Base-by-base conservation (phyloP, 2,888 invertebrate genomes). In the Exephanes ischioxanthus region DNA sequence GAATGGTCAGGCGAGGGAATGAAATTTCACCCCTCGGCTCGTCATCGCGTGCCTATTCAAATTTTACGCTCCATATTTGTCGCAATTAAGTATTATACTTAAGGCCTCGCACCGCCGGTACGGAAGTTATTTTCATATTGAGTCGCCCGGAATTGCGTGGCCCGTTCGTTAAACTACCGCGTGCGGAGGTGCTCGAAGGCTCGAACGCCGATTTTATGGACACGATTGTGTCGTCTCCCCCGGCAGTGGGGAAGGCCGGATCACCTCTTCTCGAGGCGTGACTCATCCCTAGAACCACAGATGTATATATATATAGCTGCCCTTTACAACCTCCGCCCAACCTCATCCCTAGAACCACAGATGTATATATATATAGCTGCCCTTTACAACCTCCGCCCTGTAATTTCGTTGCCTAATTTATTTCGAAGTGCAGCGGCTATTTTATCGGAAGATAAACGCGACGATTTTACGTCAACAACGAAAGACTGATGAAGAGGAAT, bases 11-110 rank as follows among this genome's bases (percentile, higher is more conserved):
- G 58, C 11, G 72, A 30, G 14, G 58, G 37, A 33, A 72, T 19
- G 51, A 66, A 53, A 71, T 51, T 41, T 14, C 75, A 53, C 68
- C 63, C 48, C 51, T 73, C 73, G 78, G 71, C 85, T 90, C 91
- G 89, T 91, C 89, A 89, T 88, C 84, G 90, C 89, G 87, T 93
- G 91, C 92, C 92, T 93, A 92, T 93, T 93, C 92, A 93, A 93
- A 93, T 93, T 93, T 93, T 90, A 93, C 92, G 90, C 89, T 87
- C 91, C 89, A 91, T 92, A 93, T 93, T 92, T 92, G 91, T 92
- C 93, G 92, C 92, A 92, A 93, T 93, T 93, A 93, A 92, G 91
- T 91, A 91, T 92, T 90, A 91, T 91, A 90, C 90, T 90, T 88
- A 89, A 89, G 90, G 90, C 88, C 16, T 11, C 63, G 1, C 55